A percentile compares a stretch with the other conserved stretches of the same genome.
These are phyloP conservation scores for Aphaenogaster rudis DNA, from an alignment of 1,140 invertebrate species.

Conservation along the genomic window DNA sequence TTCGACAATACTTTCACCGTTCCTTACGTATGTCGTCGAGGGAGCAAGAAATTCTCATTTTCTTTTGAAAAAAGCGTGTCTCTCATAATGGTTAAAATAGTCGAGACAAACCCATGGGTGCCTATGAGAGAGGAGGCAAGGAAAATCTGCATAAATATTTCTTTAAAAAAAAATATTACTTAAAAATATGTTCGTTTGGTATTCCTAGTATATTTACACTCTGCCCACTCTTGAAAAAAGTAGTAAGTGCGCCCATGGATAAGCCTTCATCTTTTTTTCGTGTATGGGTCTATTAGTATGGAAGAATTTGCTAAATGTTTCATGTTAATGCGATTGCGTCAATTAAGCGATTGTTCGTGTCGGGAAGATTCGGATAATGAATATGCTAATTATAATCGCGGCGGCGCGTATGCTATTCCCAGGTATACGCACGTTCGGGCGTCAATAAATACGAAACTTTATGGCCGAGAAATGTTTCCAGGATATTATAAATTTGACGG, in stretches of 20 bases:
- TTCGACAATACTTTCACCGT: conserved; percentile 21
- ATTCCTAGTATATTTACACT: too few relatives aligned
- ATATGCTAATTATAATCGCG: conserved; percentile 45
- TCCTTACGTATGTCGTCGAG: conserved; percentile 1
- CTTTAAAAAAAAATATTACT: too few relatives aligned
- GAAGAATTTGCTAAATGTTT: not conserved
- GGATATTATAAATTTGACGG: conserved; percentile 34
- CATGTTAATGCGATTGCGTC: conserved; percentile 21
- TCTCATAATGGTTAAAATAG: not conserved
- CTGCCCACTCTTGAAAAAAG: too few relatives aligned
- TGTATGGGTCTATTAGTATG: not conserved
- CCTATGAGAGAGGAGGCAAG: too few relatives aligned
- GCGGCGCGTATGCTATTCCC: not conserved
- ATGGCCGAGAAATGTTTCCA: conserved; percentile 14
- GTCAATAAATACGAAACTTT: conserved; percentile 38
- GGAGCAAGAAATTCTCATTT: conserved; percentile 2
- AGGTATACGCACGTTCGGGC: not conserved
- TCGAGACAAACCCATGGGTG: not conserved
- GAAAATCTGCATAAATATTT: too few relatives aligned
- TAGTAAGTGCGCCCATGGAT: too few relatives aligned
- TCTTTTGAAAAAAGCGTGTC: not conserved
- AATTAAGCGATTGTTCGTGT: conserved; percentile 42
- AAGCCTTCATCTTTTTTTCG: not conserved
- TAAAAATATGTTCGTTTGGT: too few relatives aligned
- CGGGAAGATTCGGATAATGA: conserved; percentile 15